These are phyloP conservation scores for Hydrochoerus hydrochaeris DNA, from an alignment of 2,113 vertebrate species.

Conservation along the genomic window DNA sequence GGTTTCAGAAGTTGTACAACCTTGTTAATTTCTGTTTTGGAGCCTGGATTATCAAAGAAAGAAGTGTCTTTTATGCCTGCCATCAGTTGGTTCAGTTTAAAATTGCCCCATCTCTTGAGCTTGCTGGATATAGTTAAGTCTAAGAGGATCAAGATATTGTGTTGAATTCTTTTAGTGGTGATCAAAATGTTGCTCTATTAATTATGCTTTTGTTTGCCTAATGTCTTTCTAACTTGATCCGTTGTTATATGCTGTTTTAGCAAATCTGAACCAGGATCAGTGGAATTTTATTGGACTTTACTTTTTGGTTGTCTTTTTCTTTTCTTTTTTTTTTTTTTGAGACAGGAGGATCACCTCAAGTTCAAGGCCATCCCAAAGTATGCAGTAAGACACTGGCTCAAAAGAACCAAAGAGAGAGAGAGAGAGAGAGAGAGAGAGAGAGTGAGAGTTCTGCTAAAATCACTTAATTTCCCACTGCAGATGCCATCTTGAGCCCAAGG, in stretches of 20 bases:
- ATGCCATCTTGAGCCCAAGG: no score
- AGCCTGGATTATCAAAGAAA: not conserved
- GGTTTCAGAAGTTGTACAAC: slow-evolving; percentile 27
- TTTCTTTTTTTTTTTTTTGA: not conserved
- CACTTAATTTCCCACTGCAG: no score
- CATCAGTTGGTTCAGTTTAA: not conserved
- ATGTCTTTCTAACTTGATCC: not conserved
- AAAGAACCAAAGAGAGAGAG: no score
- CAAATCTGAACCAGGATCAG: not conserved
- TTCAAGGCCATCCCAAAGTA: no score
- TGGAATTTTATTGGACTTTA: not conserved
- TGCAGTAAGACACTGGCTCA: no score
- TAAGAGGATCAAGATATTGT: not conserved
- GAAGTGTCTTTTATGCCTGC: not conserved
- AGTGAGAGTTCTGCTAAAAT: no score
- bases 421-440: no score
- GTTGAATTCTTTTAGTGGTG: not conserved
- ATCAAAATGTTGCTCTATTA: not conserved
- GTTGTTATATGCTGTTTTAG: not conserved
- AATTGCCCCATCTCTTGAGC: not conserved
- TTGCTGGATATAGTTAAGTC: not conserved
- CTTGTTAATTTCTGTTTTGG: slow-evolving; percentile 27
- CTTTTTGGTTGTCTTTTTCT: not conserved
- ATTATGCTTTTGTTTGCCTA: not conserved
- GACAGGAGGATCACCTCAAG: no score